These are phyloP conservation scores for Esox masquinongy DNA, from an alignment of 2,797 vertebrate species.

Conservation along the genomic window DNA sequence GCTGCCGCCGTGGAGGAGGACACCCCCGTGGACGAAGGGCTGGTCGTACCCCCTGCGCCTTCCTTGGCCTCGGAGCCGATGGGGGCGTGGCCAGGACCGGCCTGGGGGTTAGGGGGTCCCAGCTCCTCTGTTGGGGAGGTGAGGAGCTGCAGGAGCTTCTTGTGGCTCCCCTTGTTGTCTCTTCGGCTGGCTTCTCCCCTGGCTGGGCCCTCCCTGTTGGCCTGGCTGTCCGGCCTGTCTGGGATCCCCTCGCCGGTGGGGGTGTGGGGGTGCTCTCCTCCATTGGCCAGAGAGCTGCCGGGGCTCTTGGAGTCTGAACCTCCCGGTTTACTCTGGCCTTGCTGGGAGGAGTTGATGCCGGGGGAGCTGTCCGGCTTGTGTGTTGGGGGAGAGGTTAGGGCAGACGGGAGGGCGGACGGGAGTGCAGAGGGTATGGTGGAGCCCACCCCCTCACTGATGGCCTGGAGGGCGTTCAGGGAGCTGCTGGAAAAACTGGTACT, in stretches of 20 bases:
- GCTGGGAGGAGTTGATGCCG: conserved; percentile 82
- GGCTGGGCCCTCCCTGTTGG: conserved; percentile 75
- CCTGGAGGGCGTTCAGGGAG: conserved; percentile 95
- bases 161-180: conserved; percentile 89
- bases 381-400: conserved; percentile 85
- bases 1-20: conserved; percentile 80
- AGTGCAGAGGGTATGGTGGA: conserved; percentile 83
- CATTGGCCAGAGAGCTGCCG: conserved; percentile 76
- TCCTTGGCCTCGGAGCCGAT: conserved; percentile 87
- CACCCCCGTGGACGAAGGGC: conserved; percentile 91
- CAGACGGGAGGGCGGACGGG: conserved; percentile 79
- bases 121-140: conserved; percentile 92
- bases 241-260: conserved; percentile 81
- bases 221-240: conserved; percentile 87
- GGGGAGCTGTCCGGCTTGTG: conserved; percentile 91
- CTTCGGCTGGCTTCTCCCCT: conserved; percentile 79
- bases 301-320: conserved; percentile 86
- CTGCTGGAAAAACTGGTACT: conserved; percentile 90
- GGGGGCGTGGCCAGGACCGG: conserved; percentile 69
- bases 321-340: conserved; percentile 61
- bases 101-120: conserved; percentile 62
- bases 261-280: conserved; percentile 69
- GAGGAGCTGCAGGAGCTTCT: conserved; percentile 95
- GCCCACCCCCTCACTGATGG: conserved; percentile 97
- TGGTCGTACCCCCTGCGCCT: conserved; percentile 78